Base-by-base conservation (phyloP, 2,888 invertebrate genomes). In the Unio delphinus region DNA sequence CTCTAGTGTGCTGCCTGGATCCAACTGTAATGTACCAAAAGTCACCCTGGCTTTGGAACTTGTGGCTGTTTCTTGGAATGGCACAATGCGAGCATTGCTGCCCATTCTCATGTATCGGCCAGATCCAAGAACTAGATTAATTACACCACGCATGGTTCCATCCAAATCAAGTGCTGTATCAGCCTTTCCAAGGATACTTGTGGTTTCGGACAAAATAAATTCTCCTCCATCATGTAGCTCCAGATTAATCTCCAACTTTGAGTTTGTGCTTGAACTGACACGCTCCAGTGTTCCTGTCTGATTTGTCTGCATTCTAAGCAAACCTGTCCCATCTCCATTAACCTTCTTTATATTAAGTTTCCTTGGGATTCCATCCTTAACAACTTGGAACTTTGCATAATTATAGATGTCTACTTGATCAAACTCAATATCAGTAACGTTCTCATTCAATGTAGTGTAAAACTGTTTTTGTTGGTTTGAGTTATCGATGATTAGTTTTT, bases 171-270 rank as follows among this genome's bases (percentile, higher is more conserved):
- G 65, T 3, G 85, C 83, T 34, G 74, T 75, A 4, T 73, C 61
- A 11, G 79, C 82, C 56, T 79, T 76, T 1, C 85, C 85, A 56
- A 84, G 72, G 26, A 84, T 77, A 15, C 78, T 76, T 4, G 81
- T 80, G 11, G 82, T 82, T 68, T 85, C 83, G 0, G 84, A 83
- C 64, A 85, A 64, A 20, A 85, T 75, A 65, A 83, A 84, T 68
- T 83, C 80, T 26, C 85, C 85, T n/a, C 83, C 83, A 66, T 81
- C 67, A 67, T 84, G 81, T 1, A 85, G 78, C 55, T 84, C 83
- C 30, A 85, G 72, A 63, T 84, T 85, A 28, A 84, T 74, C 59
- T 80, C 74, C 7, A 84, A 76, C 68, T 84, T 83, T 0, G 85
- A 84, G 45, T 76, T 76, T 6, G 78, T 76, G 15, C 62, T 69